Percentiles rank a stretch among this genome's conserved stretches.
These are phyloP conservation scores for Latrodectus geometricus DNA, from an alignment of 1,140 invertebrate genomes.

Conservation along the genomic window DNA sequence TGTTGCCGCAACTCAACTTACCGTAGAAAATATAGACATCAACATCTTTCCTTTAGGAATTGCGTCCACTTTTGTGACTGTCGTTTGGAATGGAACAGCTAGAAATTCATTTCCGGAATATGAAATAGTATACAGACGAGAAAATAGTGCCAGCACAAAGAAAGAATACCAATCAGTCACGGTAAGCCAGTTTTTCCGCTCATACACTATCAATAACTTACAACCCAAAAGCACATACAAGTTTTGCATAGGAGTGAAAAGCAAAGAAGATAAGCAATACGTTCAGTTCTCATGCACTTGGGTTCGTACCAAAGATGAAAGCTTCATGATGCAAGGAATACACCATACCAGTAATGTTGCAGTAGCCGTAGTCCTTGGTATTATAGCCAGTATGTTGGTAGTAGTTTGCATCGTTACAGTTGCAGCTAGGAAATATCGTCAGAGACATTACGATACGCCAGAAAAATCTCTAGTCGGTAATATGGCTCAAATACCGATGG, in stretches of 20 bases:
- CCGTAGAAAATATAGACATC: slow-evolving; percentile 69
- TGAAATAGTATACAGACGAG: slow-evolving; percentile 68
- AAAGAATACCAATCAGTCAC: slow-evolving; percentile 55
- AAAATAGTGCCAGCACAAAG: slow-evolving; percentile 48
- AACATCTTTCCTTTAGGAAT: slow-evolving; percentile 67
- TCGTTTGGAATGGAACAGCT: slow-evolving; percentile 71
- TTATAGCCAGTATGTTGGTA: slow-evolving; percentile 65
- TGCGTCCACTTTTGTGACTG: slow-evolving; percentile 69
- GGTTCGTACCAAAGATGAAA: slow-evolving; percentile 64
- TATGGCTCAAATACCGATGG: slow-evolving; percentile 69
- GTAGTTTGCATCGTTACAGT: slow-evolving; percentile 66
- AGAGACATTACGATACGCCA: slow-evolving; percentile 68
- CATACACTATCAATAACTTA: slow-evolving; percentile 70
- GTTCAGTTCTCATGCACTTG: slow-evolving; percentile 69
- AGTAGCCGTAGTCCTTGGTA: slow-evolving; percentile 66
- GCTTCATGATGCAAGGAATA: slow-evolving; percentile 67
- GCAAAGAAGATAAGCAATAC: slow-evolving; percentile 66
- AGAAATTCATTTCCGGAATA: slow-evolving; percentile 68
- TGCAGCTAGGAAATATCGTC: slow-evolving; percentile 66
- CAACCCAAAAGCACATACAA: slow-evolving; percentile 69
- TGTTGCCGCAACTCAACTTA: slow-evolving; percentile 63
- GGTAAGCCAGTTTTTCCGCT: slow-evolving; percentile 65
- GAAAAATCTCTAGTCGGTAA: slow-evolving; percentile 64
- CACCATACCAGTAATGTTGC: slow-evolving; percentile 67
- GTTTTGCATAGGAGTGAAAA: slow-evolving; percentile 70